Base-by-base conservation (phyloP, 2,888 invertebrate species). In the Drosophila imparisetae region DNA sequence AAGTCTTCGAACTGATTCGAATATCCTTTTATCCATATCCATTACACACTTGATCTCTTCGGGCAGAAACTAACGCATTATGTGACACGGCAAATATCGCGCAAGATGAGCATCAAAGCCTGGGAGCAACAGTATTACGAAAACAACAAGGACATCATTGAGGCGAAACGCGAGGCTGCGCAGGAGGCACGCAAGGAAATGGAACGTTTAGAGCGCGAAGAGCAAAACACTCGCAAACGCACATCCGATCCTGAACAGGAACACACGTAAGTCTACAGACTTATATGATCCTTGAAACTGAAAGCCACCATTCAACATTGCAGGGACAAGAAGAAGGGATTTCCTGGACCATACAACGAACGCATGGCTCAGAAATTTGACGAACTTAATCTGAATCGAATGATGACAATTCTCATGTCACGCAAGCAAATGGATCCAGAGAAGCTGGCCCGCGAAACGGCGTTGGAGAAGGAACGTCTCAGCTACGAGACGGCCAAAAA, bases 401-500 rank as follows among this genome's bases (percentile, higher is more conserved):
- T 96, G 90, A 83, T 93, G 80, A 90, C 84, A 29, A 91, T 92
- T 53, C 70, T 93, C 13, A 93, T 93, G 93, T 86, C 91, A 0
- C 91, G 93, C 34, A 92, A 93, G 61, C 90, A 89, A 49, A 92
- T 93, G 58, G 92, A 93, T 67, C 91, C 91, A 13, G 91, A 90
- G 60, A 90, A 92, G 60, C 66, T 93, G 94, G 95, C 92, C 91
- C 94, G 91, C 93, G 95, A 72, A 94, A 96, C 86, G 92, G 93
- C 93, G 7, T 94, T 96, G 77, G 96, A 96, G 81, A 94, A 95
- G 76, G 95, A 96, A 45, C 95, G 95, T 0, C 94, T 96, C 0
- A 94, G 94, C 29, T 93, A 92, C 66, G 77, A 93, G 92, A 89
- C 83, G 4, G 87, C 91, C 21, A 93, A 93, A 24, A 92, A 91